Conservation (phyloP, 2,888 invertebrate species). For the Lypha dubia region DNA sequence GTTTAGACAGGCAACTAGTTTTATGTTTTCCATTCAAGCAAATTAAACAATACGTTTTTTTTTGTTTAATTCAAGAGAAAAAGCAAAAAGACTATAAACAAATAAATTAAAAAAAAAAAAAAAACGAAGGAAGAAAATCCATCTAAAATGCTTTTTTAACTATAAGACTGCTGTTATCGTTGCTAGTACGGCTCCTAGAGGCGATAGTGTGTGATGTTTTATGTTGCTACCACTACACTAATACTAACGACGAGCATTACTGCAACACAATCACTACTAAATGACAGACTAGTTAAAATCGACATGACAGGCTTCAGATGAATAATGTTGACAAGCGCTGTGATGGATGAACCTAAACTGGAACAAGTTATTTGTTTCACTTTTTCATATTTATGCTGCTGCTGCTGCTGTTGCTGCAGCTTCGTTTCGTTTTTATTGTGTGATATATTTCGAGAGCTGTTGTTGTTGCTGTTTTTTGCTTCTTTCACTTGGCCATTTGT, state of each 20-base stretch:
- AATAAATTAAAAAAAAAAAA: conserved; percentile 10
- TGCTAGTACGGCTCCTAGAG: not conserved
- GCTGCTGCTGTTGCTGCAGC: not conserved
- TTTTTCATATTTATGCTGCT: conserved; percentile 40
- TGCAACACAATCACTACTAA: conserved; percentile 42
- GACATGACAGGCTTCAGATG: conserved; percentile 68
- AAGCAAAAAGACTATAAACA: not conserved
- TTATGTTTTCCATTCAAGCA: conserved; percentile 17
- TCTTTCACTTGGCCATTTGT: conserved; percentile 58
- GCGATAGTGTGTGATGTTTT: not conserved
- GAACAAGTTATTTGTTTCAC: conserved; percentile 62
- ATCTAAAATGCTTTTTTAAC: conserved; percentile 36
- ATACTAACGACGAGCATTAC: not conserved
- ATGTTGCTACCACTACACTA: not conserved
- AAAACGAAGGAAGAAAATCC: not conserved
- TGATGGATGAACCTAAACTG: conserved; percentile 70
- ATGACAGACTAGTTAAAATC: conserved; percentile 65
- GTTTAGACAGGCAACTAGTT: conserved; percentile 39
- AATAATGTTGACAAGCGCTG: conserved; percentile 62
- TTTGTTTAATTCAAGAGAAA: not conserved
- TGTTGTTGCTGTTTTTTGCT: not conserved
- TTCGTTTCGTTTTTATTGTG: not conserved
- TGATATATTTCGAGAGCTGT: conserved; percentile 21
- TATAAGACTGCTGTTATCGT: not conserved
- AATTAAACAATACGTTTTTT: conserved; percentile 52